phyloP scores from a whole-genome alignment of 2,797 vertebrate species.

The Coluber constrictor region DNA sequence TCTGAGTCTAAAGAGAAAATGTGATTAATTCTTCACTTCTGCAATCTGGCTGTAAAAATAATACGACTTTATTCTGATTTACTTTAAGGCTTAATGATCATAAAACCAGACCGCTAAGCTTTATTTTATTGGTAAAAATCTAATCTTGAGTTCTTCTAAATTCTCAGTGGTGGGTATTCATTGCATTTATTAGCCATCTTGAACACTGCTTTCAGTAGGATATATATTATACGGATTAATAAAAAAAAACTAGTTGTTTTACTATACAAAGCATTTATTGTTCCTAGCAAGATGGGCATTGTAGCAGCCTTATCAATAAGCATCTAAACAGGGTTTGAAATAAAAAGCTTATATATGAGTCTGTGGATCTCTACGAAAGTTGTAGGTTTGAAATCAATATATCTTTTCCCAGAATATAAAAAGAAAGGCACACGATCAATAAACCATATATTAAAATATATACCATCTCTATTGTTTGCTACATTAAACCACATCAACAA shows the following conservation, averaged over 20 bases:
- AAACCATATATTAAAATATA: neutral
- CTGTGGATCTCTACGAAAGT: neutral
- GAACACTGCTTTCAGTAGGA: neutral
- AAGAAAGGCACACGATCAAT: neutral
- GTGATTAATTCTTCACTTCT: neutral
- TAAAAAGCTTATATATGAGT: neutral
- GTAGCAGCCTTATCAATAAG: neutral
- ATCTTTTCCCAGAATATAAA: neutral
- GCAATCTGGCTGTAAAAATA: neutral
- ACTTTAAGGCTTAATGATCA: neutral
- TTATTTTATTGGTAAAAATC: neutral
- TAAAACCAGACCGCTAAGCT: neutral
- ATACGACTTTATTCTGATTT: neutral
- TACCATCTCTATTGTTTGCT: neutral
- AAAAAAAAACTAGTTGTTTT: neutral
- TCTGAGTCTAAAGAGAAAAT: neutral
- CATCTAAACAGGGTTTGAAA: neutral
- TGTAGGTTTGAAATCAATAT: neutral
- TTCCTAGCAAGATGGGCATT: neutral
- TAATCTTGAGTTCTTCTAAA: neutral
- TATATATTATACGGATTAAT: neutral
- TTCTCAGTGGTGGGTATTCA: neutral
- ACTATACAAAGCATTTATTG: neutral
- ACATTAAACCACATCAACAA: neutral
- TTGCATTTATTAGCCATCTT: neutral